phyloP scores from a whole-genome alignment of 2,888 invertebrate species.

The Eupithecia dodoneata region DNA sequence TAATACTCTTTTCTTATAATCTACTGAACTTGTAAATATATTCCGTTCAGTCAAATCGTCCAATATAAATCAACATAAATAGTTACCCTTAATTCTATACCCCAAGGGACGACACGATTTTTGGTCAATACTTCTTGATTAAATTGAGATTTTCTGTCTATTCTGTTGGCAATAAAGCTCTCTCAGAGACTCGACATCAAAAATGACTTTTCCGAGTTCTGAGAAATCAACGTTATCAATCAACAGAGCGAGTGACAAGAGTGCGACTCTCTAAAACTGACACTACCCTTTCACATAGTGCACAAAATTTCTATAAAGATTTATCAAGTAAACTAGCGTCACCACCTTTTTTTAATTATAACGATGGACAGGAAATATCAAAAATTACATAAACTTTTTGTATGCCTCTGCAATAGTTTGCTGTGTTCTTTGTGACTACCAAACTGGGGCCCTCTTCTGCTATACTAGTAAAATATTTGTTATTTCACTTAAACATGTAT shows the following conservation, averaged over 20 bases:
- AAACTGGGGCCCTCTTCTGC: too few relatives aligned
- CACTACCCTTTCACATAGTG: not conserved
- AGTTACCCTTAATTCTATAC: slow-evolving; percentile 1
- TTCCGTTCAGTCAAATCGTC: slow-evolving; percentile 9
- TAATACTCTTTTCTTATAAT: slow-evolving; percentile 14
- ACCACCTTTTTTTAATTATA: not conserved
- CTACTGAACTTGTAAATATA: slow-evolving; percentile 20
- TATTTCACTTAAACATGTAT: too few relatives aligned
- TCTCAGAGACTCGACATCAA: slow-evolving; percentile 12
- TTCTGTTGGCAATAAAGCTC: not conserved
- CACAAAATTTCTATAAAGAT: not conserved
- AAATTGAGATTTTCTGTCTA: not conserved
- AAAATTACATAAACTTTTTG: too few relatives aligned
- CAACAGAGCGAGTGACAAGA: not conserved
- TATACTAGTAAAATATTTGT: too few relatives aligned
- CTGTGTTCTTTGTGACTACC: too few relatives aligned
- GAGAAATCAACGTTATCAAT: not conserved
- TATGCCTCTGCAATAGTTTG: too few relatives aligned
- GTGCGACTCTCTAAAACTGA: not conserved
- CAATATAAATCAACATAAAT: slow-evolving; percentile 14
- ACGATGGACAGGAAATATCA: too few relatives aligned
- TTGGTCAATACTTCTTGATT: not conserved
- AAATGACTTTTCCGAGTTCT: slow-evolving; percentile 16
- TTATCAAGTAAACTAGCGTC: not conserved
- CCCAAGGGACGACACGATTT: slow-evolving; percentile 4